Conservation (phyloP, 2,113 vertebrate genomes). For the Abramis brama region DNA sequence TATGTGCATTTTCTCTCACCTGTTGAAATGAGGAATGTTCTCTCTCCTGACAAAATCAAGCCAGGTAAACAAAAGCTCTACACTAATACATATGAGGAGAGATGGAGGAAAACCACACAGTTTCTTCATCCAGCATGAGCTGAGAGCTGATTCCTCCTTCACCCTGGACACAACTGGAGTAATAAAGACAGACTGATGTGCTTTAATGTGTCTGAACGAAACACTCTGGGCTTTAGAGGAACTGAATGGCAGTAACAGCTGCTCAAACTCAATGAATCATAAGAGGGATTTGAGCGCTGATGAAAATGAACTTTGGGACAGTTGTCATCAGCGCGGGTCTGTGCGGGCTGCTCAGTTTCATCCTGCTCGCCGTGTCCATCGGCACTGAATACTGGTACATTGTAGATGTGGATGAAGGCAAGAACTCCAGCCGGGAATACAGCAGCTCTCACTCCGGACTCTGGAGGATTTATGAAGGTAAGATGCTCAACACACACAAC, state of each 20-base stretch:
- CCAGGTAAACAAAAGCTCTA: not conserved
- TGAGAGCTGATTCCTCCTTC: not conserved
- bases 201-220: not conserved
- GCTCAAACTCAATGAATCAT: not conserved
- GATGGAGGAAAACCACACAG: not conserved
- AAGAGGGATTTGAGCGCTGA: not conserved
- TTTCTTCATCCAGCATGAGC: not conserved
- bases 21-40: not conserved
- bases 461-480: conserved; percentile 77
- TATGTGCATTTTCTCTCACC: not conserved
- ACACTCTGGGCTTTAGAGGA: not conserved
- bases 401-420: conserved; percentile 74
- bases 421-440: conserved; percentile 64
- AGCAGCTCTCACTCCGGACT: conserved; percentile 75
- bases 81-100: not conserved
- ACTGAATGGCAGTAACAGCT: not conserved
- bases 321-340: conserved; percentile 75
- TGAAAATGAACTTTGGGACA: conserved; percentile 69
- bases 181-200: not conserved
- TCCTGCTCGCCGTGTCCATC: conserved; percentile 74
- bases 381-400: conserved; percentile 83
- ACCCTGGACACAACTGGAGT: not conserved
- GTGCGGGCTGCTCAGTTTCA: conserved; percentile 77
- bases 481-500: conserved; percentile 13
- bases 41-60: not conserved